Evolutionary conservation across 1,140 invertebrate genomes (phyloP).

Genomic region (Phortica variegata): DNA sequence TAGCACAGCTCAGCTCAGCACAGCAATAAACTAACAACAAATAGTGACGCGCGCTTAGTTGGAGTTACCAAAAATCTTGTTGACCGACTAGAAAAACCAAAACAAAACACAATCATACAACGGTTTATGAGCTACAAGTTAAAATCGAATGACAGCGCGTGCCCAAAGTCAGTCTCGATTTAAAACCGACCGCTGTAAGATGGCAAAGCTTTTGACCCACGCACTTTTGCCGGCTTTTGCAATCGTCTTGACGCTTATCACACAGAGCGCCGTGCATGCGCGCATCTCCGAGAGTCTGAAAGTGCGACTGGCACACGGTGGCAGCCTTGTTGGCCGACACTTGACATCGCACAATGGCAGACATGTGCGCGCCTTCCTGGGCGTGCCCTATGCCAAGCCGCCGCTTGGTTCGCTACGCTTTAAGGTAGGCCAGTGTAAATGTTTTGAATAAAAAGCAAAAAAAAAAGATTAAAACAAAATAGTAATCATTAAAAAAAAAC

Average conservation of each 20-base stretch:
- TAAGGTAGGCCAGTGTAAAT: constrained; percentile 61
- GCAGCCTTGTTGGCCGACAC: constrained; percentile 58
- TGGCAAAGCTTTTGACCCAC: background rate
- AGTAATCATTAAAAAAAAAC: no score
- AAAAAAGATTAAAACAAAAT: no score
- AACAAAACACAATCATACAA: no score
- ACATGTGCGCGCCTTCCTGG: constrained; percentile 58
- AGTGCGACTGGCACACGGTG: constrained; percentile 46
- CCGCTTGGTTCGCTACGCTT: constrained; percentile 68
- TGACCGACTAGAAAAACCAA: no score
- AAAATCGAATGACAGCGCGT: background rate
- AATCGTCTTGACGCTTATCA: background rate
- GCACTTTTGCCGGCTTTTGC: background rate
- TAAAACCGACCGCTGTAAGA: constrained; percentile 12
- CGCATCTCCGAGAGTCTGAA: constrained; percentile 41
- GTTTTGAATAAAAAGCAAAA: no score
- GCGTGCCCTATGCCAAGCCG: constrained; percentile 60
- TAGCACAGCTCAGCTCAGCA: no score
- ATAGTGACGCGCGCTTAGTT: no score
- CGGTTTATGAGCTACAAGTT: no score
- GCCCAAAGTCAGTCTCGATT: background rate
- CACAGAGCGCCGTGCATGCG: background rate
- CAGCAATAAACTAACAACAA: no score
- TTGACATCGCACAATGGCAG: constrained; percentile 58
- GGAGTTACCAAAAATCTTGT: no score